phyloP scores from a whole-genome alignment of 2,113 vertebrate species.

The Ammodytes marinus region DNA sequence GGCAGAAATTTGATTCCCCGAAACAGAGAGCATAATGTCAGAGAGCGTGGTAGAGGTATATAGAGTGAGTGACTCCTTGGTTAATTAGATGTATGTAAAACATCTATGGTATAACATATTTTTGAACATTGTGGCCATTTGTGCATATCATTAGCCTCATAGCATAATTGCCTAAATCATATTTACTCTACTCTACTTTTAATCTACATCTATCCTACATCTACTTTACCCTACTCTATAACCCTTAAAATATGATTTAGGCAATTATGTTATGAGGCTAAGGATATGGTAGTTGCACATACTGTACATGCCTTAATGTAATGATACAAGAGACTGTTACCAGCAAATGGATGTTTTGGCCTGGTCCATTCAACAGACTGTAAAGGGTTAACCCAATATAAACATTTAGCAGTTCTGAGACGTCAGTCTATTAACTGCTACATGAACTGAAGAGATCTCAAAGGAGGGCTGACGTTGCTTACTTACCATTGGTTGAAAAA shows the following conservation, averaged over 20 bases:
- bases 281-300: not conserved
- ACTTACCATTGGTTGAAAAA: slow-evolving; percentile 93
- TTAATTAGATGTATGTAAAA: not conserved
- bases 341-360: not conserved
- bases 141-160: no score
- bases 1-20: not conserved
- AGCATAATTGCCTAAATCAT: no score
- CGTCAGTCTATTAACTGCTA: not conserved
- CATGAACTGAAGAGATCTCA: not conserved
- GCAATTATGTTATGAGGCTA: no score
- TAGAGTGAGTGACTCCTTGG: not conserved
- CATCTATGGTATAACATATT: no score
- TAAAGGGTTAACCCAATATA: not conserved
- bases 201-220: no score
- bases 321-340: not conserved
- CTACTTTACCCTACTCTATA: no score
- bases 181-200: no score
- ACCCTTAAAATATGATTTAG: no score
- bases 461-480: slow-evolving; percentile 55
- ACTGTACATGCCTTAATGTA: no score
- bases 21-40: not conserved
- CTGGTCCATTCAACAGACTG: not conserved
- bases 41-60: not conserved
- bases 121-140: no score
- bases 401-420: not conserved